Evolutionary conservation across 2,113 vertebrate species (phyloP), one percentile per base, ranked within the genome.

Genomic region (Sialia sialis): DNA sequence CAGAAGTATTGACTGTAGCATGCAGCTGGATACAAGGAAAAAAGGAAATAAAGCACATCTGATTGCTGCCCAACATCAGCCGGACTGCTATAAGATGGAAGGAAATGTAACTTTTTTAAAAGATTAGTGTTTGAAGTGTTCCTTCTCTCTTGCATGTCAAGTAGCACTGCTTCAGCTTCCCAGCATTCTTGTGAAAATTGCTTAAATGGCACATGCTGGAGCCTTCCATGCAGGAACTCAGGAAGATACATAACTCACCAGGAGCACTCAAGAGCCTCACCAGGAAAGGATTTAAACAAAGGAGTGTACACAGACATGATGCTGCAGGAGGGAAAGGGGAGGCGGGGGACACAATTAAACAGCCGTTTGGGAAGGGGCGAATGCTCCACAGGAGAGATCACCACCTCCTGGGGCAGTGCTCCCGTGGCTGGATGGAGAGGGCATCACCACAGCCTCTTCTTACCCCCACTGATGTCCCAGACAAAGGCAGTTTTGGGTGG

Each of bases 161-260:
- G 60, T 55, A 69, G 16, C 13, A 68, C 49, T 79, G 54, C 38
- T 69, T 83, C 54, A 62, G 4, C 49, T 90, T 73, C 41, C 41
- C 83, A 38, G 22, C 34, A 87, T 73, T 93, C 44, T 58, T 69
- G 58, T 62, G 84, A 79, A 91, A 87, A 79, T 73, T 56, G 30
- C 17, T 91, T 60, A 68, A 78, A 72, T 19, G 32, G 17, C 20
- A 34, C 36, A 38, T 34, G 25, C 17, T 1, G 11, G 62, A 26
- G 58, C 58, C 59, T 94, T 59, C 67, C 44, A 54, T 66, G 46
- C 29, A 85, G 83, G 56, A 76, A 14, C 16, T 54, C 1, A 1
- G 56, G 67, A 91, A 85, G 41, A 10, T 44, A 20, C 41, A 29
- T 7, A 79, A 60, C 34, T 52, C 23, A 39, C 22, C 15, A 18